phyloP scores from a whole-genome alignment of 1,140 invertebrate species.

The Euwallacea fornicatus region DNA sequence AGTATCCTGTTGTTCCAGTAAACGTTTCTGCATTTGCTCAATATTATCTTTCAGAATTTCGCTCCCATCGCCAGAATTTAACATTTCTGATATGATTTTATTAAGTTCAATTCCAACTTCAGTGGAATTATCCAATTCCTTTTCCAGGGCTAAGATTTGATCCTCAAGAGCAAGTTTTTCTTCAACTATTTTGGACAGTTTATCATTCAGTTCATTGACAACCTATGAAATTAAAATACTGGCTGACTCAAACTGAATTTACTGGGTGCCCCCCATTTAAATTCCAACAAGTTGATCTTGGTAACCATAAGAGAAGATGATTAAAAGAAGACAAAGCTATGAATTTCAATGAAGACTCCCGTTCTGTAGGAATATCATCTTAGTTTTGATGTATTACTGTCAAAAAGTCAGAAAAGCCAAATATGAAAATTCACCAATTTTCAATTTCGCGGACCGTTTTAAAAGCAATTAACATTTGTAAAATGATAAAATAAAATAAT shows the following conservation, averaged over 20 bases:
- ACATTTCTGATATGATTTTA: conserved; percentile 65
- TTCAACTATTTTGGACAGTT: conserved; percentile 56
- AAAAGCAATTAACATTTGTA: too few relatives aligned
- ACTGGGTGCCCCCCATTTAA: not conserved
- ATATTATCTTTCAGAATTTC: conserved; percentile 63
- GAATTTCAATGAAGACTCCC: not conserved
- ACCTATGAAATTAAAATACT: conserved; percentile 6
- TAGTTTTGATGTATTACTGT: too few relatives aligned
- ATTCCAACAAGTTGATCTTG: too few relatives aligned
- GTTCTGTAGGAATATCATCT: too few relatives aligned
- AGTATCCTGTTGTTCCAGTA: conserved; percentile 63
- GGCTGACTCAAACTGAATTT: not conserved
- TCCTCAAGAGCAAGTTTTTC: conserved; percentile 57
- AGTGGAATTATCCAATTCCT: conserved; percentile 66
- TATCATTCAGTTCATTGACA: conserved; percentile 63
- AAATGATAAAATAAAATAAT: too few relatives aligned
- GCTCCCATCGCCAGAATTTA: conserved; percentile 61
- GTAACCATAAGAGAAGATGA: too few relatives aligned
- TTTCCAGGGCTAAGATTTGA: conserved; percentile 61
- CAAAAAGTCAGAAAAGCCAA: too few relatives aligned
- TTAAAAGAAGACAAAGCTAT: too few relatives aligned
- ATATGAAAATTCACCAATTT: too few relatives aligned
- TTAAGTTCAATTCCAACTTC: conserved; percentile 68
- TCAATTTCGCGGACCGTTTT: too few relatives aligned
- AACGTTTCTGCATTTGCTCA: conserved; percentile 63